phyloP scores from a whole-genome alignment of 1,140 invertebrate species.

The Dreissena polymorpha region DNA sequence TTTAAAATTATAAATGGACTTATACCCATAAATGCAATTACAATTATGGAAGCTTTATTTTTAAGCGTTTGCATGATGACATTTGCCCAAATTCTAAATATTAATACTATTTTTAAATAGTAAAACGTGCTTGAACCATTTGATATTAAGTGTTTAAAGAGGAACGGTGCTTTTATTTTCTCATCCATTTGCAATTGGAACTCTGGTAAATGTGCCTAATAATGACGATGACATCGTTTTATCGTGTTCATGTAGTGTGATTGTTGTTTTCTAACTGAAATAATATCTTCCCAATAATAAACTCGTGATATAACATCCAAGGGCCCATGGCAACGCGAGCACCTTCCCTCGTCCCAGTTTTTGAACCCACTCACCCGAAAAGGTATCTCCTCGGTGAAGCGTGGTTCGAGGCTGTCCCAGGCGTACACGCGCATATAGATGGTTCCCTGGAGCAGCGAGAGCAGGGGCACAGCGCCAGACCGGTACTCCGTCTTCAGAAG shows the following conservation, averaged over 20 bases:
- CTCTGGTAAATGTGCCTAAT: too few species aligned
- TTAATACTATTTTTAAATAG: too few species aligned
- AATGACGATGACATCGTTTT: background rate
- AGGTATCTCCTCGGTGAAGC: slow-evolving; percentile 43
- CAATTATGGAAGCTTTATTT: too few species aligned
- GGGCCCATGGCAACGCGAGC: background rate
- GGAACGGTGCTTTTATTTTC: too few species aligned
- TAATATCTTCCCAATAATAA: background rate
- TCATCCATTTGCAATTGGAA: too few species aligned
- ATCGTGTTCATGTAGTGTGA: background rate
- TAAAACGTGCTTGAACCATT: too few species aligned
- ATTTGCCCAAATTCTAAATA: too few species aligned
- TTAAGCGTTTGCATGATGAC: too few species aligned
- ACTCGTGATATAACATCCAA: background rate
- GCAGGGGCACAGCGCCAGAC: background rate
- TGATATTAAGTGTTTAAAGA: too few species aligned
- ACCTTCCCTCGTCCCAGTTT: background rate
- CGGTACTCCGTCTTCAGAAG: background rate
- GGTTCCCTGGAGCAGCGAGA: slow-evolving; percentile 34
- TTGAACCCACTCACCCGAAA: slow-evolving; percentile 7
- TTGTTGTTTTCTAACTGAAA: background rate
- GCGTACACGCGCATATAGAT: slow-evolving; percentile 63
- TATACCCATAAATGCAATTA: too few species aligned
- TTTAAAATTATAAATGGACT: too few species aligned
- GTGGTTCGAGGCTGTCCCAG: slow-evolving; percentile 63